Percentiles rank a stretch among this genome's conserved stretches.
Conservation (phyloP, 1,140 invertebrate species). For the Holotrichia oblita region DNA sequence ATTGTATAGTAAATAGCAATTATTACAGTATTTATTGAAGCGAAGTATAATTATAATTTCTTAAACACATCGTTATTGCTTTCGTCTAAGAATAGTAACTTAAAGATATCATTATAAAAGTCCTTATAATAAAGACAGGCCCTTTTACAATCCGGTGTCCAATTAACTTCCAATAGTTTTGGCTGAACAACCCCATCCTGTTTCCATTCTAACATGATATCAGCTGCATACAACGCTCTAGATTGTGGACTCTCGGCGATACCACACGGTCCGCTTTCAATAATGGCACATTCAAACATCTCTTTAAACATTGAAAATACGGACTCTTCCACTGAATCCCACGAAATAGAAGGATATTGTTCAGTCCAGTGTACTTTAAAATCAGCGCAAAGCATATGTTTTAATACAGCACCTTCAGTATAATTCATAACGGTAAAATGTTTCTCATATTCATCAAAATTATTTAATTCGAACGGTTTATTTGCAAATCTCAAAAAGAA, state of each 20-base stretch:
- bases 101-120: conserved; percentile 91
- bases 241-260: conserved; percentile 82
- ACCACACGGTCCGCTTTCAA: conserved; percentile 75
- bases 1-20: neutral
- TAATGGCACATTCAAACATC: conserved; percentile 77
- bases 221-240: conserved; percentile 86
- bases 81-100: conserved; percentile 80
- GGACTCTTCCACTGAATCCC: conserved; percentile 72
- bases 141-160: conserved; percentile 87
- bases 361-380: conserved; percentile 79
- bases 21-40: neutral
- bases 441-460: conserved; percentile 88
- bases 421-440: conserved; percentile 98
- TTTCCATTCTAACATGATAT: conserved; percentile 78
- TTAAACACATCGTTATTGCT: conserved; percentile 59
- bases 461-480: conserved; percentile 77
- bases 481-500: conserved; percentile 93
- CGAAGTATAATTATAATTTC: conserved; percentile 28
- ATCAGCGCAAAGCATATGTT: conserved; percentile 81
- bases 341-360: conserved; percentile 74
- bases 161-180: conserved; percentile 88
- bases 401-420: conserved; percentile 67
- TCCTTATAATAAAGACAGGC: conserved; percentile 91
- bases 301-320: conserved; percentile 80
- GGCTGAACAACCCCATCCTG: conserved; percentile 71